Evolutionary conservation across 2,888 invertebrate species (phyloP).

Genomic region (Cheilosia impressa): DNA sequence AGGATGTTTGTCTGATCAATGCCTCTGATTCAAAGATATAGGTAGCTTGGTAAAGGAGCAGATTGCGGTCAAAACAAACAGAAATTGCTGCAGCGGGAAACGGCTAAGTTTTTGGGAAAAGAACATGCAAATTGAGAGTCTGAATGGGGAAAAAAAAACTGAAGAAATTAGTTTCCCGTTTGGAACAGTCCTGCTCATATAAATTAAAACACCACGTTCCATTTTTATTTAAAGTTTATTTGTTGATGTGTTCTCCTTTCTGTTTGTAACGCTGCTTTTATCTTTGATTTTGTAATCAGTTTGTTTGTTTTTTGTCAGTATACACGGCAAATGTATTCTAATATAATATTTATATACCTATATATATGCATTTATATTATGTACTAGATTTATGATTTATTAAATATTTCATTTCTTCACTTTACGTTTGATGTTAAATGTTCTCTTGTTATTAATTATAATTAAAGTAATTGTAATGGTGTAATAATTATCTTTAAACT

Average conservation of each 20-base stretch:
- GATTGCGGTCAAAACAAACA: too few relatives aligned
- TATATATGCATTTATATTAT: constrained; percentile 42
- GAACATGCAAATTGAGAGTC: too few relatives aligned
- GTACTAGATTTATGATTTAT: constrained; percentile 52
- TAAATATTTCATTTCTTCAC: constrained; percentile 28
- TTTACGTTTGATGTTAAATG: constrained; percentile 51
- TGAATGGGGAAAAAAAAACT: too few relatives aligned
- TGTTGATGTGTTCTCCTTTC: constrained; percentile 57
- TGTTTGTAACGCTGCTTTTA: constrained; percentile 45
- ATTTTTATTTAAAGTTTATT: constrained; percentile 73
- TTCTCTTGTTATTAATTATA: constrained; percentile 47
- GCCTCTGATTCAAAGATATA: too few relatives aligned
- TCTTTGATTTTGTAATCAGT: constrained; percentile 35
- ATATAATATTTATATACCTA: background rate
- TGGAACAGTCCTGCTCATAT: background rate
- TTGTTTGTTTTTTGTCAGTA: constrained; percentile 30
- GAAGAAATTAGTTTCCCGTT: too few relatives aligned
- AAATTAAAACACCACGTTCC: background rate
- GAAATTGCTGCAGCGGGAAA: too few relatives aligned
- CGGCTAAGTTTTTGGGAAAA: too few relatives aligned
- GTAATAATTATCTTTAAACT: constrained; percentile 47
- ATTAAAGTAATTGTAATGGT: constrained; percentile 52
- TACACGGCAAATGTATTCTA: constrained; percentile 54
- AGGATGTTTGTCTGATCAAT: too few relatives aligned
- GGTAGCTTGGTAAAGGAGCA: too few relatives aligned